Conservation (phyloP, 2,797 vertebrate species). For the Lateolabrax maculatus region DNA sequence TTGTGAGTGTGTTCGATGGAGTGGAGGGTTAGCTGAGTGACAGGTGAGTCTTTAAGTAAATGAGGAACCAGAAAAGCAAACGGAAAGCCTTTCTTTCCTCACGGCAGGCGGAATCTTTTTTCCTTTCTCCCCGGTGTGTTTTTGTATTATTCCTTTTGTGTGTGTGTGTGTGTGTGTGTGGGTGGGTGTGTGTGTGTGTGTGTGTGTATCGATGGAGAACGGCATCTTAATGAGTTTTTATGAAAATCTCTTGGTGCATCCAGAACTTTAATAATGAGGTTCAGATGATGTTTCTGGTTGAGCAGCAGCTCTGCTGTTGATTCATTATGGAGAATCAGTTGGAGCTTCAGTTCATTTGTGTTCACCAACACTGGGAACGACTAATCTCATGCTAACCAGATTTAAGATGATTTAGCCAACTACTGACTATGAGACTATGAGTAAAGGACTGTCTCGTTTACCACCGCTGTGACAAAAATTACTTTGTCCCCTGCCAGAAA, state of each 20-base stretch:
- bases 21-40: slow-evolving; percentile 38
- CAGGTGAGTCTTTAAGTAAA: slow-evolving; percentile 57
- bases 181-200: slow-evolving; percentile 9
- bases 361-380: slow-evolving; percentile 30
- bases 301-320: slow-evolving; percentile 41
- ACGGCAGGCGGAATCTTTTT: slow-evolving; percentile 56
- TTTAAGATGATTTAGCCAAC: slow-evolving; percentile 42
- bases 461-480: neutral
- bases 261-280: slow-evolving; percentile 68
- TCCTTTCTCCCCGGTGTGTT: slow-evolving; percentile 31
- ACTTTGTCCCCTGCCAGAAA: neutral
- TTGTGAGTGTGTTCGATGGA: slow-evolving; percentile 13
- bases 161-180: slow-evolving; percentile 8
- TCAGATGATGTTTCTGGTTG: slow-evolving; percentile 65
- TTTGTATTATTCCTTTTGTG: slow-evolving; percentile 1
- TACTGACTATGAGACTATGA: neutral
- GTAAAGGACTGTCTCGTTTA: neutral
- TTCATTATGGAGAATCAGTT: slow-evolving; percentile 48
- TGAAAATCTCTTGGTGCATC: slow-evolving; percentile 63
- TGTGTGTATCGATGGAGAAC: slow-evolving; percentile 74
- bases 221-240: slow-evolving; percentile 80
- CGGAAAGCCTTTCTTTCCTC: slow-evolving; percentile 38
- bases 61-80: slow-evolving; percentile 67
- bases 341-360: slow-evolving; percentile 23
- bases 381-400: slow-evolving; percentile 42